Base-by-base conservation (phyloP, 2,113 vertebrate species). In the Pedionomus torquatus region DNA sequence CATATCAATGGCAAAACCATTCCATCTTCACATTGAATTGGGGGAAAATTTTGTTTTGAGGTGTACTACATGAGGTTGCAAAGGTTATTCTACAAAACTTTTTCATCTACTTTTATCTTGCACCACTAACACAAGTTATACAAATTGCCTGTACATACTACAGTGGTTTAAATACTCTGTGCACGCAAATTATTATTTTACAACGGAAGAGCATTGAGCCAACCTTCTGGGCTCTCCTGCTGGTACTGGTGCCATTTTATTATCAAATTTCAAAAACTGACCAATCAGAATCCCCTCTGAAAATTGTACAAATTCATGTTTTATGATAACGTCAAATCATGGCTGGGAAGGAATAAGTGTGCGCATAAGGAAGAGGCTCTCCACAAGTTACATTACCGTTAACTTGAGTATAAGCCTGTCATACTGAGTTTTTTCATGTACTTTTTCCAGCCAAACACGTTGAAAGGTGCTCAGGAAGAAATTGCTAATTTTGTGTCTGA, bases 401-500 rank as follows among this genome's bases (percentile, higher is more conserved):
- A 99, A 99, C 99, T 98, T 98, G 98, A 98, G 98, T 98, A 99
- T 99, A 98, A 99, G 99, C 99, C 99, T 98, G 99, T 99, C 99
- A 99, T 98, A 98, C 97, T 99, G 99, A 99, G 98, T 98, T 98
- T 99, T 99, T 99, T 99, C 99, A 98, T 99, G 99, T 99, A 99
- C 99, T 98, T 98, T 99, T 98, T 99, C 99, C 99, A 99, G 99
- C 99, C 99, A 99, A 98, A 99, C 98, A 98, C 98, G 99, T 99
- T 98, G 98, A 98, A 99, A 99, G 98, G 99, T 98, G 98, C 98
- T 99, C 99, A 99, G 99, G 99, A 99, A 99, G 99, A 99, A 99
- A 99, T 99, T 99, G 98, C 98, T 99, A 99, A 98, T 99, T 99
- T 98, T 99, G 99, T 99, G 99, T 99, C 99, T 99, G 98, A 98